A percentile compares a stretch with the other conserved stretches of the same genome.
Evolutionary conservation across 2,888 invertebrate species (phyloP).

Genomic region (Cryptus armator): DNA sequence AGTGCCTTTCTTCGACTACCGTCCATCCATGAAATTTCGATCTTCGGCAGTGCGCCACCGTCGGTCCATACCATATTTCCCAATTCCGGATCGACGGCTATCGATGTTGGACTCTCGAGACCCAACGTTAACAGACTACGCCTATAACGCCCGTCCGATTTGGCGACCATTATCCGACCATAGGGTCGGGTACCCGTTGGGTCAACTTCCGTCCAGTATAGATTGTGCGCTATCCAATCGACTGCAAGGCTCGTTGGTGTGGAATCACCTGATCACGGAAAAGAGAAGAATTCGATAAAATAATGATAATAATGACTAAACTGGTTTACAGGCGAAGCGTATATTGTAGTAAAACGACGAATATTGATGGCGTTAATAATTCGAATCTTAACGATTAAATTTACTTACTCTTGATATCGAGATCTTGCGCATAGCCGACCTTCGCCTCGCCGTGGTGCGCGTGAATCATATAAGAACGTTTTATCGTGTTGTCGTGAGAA

Average conservation of each 20-base stretch:
- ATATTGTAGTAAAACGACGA: too few relatives aligned
- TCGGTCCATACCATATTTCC: constrained; percentile 98
- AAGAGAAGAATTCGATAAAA: not conserved
- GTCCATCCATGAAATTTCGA: constrained; percentile 98
- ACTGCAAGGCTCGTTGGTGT: constrained; percentile 96
- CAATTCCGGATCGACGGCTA: constrained; percentile 94
- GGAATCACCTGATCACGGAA: constrained; percentile 87
- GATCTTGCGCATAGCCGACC: constrained; percentile 94
- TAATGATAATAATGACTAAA: not conserved
- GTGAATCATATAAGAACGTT: constrained; percentile 95
- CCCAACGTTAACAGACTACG: constrained; percentile 92
- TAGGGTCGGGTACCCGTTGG: constrained; percentile 91
- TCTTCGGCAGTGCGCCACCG: constrained; percentile 95
- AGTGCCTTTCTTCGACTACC: constrained; percentile 94
- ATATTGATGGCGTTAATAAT: too few relatives aligned
- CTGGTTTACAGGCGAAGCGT: too few relatives aligned
- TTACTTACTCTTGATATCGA: constrained; percentile 89
- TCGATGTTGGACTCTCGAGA: constrained; percentile 94
- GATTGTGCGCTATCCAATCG: constrained; percentile 97
- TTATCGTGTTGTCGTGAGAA: constrained; percentile 95
- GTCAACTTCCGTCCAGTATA: constrained; percentile 95
- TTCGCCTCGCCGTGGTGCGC: constrained; percentile 92
- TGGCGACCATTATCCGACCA: constrained; percentile 94
- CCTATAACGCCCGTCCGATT: constrained; percentile 95
- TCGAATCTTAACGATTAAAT: too few relatives aligned